Percentiles rank a stretch among this genome's conserved stretches.
phyloP scores from a whole-genome alignment of 2,797 vertebrate genomes.

The Chrosomus eos region DNA sequence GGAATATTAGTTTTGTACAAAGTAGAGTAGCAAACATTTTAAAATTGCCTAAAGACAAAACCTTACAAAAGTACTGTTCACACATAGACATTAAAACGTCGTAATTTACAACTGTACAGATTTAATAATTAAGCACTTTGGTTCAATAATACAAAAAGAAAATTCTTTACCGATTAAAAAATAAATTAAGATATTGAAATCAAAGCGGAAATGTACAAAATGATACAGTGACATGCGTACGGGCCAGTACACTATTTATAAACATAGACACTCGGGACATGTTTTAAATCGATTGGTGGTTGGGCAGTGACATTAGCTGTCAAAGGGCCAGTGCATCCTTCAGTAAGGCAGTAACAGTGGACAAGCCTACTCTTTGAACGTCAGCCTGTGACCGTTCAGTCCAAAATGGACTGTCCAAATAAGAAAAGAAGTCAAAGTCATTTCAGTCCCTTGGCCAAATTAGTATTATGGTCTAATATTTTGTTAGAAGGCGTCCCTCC shows the following conservation, averaged over 20 bases:
- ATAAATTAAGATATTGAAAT: conserved; percentile 79
- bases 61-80: conserved; percentile 74
- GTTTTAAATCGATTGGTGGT: conserved; percentile 55
- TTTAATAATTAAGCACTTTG: conserved; percentile 82
- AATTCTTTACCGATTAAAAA: conserved; percentile 72
- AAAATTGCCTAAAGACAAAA: conserved; percentile 69
- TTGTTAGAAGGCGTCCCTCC: conserved; percentile 77
- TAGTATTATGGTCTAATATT: conserved; percentile 24
- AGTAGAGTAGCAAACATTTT: conserved; percentile 77
- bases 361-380: conserved; percentile 66
- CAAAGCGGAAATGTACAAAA: conserved; percentile 75
- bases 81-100: conserved; percentile 77
- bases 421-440: conserved; percentile 33
- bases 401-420: conserved; percentile 27
- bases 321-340: conserved; percentile 61
- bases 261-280: conserved; percentile 63
- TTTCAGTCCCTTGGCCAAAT: conserved; percentile 56
- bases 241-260: conserved; percentile 52
- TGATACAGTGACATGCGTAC: conserved; percentile 72
- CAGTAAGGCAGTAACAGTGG: conserved; percentile 64
- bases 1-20: conserved; percentile 74
- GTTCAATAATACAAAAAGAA: conserved; percentile 80
- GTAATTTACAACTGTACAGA: conserved; percentile 81
- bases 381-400: background rate
- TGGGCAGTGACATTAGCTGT: conserved; percentile 62